Conservation (phyloP, 2,888 invertebrate genomes). For the Zonitis immaculata region DNA sequence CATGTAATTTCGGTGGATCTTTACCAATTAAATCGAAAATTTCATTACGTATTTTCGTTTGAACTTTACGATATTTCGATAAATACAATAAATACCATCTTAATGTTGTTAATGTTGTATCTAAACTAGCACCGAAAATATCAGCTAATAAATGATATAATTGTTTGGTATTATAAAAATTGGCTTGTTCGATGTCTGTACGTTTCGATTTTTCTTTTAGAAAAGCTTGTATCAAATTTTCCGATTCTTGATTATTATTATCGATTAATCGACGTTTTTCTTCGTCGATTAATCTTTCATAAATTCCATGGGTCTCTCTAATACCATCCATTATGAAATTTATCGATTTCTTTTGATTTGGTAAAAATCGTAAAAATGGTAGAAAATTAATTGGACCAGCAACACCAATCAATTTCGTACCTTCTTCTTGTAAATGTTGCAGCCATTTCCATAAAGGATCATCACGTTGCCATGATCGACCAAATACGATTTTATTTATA, state of each 20-base stretch:
- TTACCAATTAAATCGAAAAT: constrained; percentile 44
- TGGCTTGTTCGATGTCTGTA: constrained; percentile 47
- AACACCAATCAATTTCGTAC: constrained; percentile 76
- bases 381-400: constrained; percentile 81
- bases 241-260: constrained; percentile 15
- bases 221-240: constrained; percentile 59
- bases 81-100: constrained; percentile 79
- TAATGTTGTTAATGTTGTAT: constrained; percentile 74
- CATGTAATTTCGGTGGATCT: constrained; percentile 51
- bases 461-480: constrained; percentile 62
- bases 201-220: constrained; percentile 56
- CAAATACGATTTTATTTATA: constrained; percentile 73
- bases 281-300: constrained; percentile 62
- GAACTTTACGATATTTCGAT: constrained; percentile 60
- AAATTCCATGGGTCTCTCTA: constrained; percentile 66
- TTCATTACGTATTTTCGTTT: constrained; percentile 59
- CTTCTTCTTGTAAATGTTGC: constrained; percentile 74
- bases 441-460: constrained; percentile 75
- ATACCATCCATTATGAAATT: constrained; percentile 64
- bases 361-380: constrained; percentile 67
- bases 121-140: constrained; percentile 80
- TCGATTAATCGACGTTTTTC: constrained; percentile 11
- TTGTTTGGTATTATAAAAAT: constrained; percentile 62
- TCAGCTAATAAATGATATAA: constrained; percentile 73
- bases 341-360: constrained; percentile 61